Evolutionary conservation across 2,888 invertebrate species (phyloP), one percentile per base, ranked within the genome.

Genomic region (Rugalucina vietnamica): DNA sequence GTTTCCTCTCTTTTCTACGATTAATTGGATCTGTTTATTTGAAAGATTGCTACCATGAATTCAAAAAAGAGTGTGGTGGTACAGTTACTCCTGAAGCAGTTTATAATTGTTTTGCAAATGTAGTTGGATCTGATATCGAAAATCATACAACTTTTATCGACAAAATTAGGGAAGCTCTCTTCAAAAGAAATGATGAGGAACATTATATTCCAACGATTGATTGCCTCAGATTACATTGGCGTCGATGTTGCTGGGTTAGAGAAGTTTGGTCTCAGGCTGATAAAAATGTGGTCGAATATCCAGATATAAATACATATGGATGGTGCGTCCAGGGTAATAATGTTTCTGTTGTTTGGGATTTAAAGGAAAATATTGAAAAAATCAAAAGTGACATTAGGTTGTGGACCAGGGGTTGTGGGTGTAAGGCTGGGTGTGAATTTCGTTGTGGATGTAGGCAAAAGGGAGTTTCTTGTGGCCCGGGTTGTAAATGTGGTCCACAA

Each of bases 401-500:
- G 21, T 76, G 76, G 76, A 76, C 76, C 29, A 43, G 39, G 24
- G 76, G 76, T 4, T 76, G 76, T 65, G 14, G 5, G 4, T 76
- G 76, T 32, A 60, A 37, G 43, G 34, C 76, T 8, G 21, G 10
- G 1, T 76, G 76, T 65, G 39, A 21, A 21, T 29, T 43, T 5
- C n/a, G 32, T 21, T 76, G 76, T 65, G 65, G 65, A 32, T 76
- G 76, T 43, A 60, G 27, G 43, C 60, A 65, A n/a, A 37, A 60
- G n/a, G 27, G 3, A 10, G 18, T 39, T 10, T 21, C n/a, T 0
- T 65, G 76, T 65, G 36, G 43, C 43, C 76, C 76, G 14, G 76
- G 76, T 24, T 76, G 76, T 43, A 76, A 65, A 43, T 76, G 76
- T 65, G 39, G 65, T 8, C 14, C n/a, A 10, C 27, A 21, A 12